A percentile compares a stretch with the other conserved stretches of the same genome.
Conservation (phyloP, 2,113 vertebrate genomes). For the cattle (Bos taurus) region ARS-UCD2.0 NC_037335.1:107998001-107998500, state of each 20-base stretch:
- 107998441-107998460: not conserved
- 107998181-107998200: not conserved
- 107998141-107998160: not conserved
- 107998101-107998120: not conserved
- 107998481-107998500: constrained; percentile 40
- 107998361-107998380: not conserved
- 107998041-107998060: not conserved
- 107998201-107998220: not conserved
- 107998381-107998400: not conserved
- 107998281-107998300: not conserved
- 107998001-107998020: not conserved
- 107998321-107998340: not conserved
- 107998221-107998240: not conserved
- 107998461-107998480: constrained; percentile 31
- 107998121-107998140: not conserved
- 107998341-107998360: not conserved
- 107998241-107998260: not conserved
- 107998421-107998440: constrained; percentile 30
- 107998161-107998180: not conserved
- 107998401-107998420: constrained; percentile 19
- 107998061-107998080: not conserved
- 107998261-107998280: not conserved
- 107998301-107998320: not conserved
- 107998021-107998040: not conserved
- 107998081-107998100: not conserved